Percentiles rank a stretch among this genome's conserved stretches.
These are phyloP conservation scores for Zeuzera pyrina DNA, from an alignment of 2,888 invertebrate species.

Conservation along the genomic window DNA sequence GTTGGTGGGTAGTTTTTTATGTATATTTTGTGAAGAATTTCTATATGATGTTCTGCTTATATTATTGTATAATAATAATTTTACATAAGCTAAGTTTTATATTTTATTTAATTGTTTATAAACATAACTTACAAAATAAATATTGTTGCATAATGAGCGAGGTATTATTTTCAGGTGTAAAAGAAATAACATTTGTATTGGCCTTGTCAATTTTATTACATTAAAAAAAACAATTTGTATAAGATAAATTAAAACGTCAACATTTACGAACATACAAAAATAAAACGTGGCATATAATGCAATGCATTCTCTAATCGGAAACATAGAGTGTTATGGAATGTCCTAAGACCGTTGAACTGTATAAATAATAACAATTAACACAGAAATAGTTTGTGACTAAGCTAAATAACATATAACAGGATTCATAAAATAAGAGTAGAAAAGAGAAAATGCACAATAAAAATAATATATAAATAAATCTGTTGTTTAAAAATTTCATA, in stretches of 20 bases:
- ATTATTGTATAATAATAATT: too few relatives aligned
- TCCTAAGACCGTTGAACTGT: conserved; percentile 27
- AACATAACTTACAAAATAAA: too few relatives aligned
- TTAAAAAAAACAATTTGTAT: neutral
- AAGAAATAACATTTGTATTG: too few relatives aligned
- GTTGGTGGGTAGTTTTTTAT: too few relatives aligned
- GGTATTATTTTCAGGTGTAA: too few relatives aligned
- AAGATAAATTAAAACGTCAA: conserved; percentile 19
- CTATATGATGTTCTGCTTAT: too few relatives aligned
- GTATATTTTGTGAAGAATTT: too few relatives aligned
- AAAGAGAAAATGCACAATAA: conserved; percentile 18
- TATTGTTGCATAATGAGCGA: too few relatives aligned
- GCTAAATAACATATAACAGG: conserved; percentile 28
- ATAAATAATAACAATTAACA: conserved; percentile 7
- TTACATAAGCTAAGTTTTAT: too few relatives aligned
- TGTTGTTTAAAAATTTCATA: conserved; percentile 3
- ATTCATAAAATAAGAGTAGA: conserved; percentile 25
- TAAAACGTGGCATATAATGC: conserved; percentile 15
- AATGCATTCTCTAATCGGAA: conserved; percentile 15
- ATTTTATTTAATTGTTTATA: too few relatives aligned
- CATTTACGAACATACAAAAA: conserved; percentile 17
- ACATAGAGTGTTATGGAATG: conserved; percentile 32
- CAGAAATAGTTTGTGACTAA: conserved; percentile 6
- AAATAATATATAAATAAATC: too few relatives aligned
- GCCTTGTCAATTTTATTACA: neutral